Evolutionary conservation across 2,888 invertebrate genomes (phyloP), one percentile per base, ranked within the genome.

Genomic region (Xanthorhoe designata): DNA sequence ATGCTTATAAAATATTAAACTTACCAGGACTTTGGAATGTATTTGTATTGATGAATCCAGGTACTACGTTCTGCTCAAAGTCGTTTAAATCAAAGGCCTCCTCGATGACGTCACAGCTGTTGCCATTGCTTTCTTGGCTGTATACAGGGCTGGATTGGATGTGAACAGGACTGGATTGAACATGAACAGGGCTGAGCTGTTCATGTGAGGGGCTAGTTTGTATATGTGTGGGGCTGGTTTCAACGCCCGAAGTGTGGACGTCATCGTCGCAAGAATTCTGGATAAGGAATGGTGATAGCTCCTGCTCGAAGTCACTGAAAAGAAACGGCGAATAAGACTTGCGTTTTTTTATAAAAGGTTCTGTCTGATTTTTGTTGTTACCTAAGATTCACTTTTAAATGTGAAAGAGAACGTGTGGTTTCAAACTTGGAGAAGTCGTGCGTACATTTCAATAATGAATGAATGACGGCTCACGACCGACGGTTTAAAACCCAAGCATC

Each of bases 201-300:
- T 78, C 78, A 73, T 83, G 75, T 29, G 79, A 83, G 0, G 88
- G 88, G 65, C 89, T 89, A 53, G 84, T 50, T n/a, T 50, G 58
- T 6, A 50, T 38, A 32, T 61, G 61, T 6, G 24, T 38, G 3
- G 62, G 52, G 51, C 51, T 84, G 7, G 88, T 85, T 64, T 84
- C 87, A 58, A 86, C 70, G 9, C 82, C 81, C 0, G 82, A 70
- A 0, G 82, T 76, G n/a, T 71, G 71, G 0, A 78, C 74, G 42
- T 90, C 90, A 45, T 91, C 92, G 70, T 91, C 88, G 72, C 89
- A 89, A 0, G 91, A 85, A 78, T 92, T 92, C 67, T 92, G 93
- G 61, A 93, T 93, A 57, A 93, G 87, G 82, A 92, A 89, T 8
- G 95, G 95, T 3, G 95, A 95, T 35, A 95, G 82, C 72, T 95